Conservation (phyloP, 2,888 invertebrate species). For the Phania funesta region DNA sequence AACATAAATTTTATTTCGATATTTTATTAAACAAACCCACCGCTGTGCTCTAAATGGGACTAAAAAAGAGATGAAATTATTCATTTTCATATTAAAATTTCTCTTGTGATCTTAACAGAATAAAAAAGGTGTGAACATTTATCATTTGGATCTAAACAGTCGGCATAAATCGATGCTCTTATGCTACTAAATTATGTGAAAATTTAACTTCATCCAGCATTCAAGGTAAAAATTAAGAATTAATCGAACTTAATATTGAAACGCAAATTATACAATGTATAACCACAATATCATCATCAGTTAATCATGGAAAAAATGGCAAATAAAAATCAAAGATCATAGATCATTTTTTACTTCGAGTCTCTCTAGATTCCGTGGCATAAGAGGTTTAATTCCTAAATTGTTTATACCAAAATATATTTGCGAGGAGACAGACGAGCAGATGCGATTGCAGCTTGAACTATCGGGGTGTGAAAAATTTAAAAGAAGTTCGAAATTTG, state of each 20-base stretch:
- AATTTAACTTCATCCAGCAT: not conserved
- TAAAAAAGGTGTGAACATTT: constrained; percentile 57
- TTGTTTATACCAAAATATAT: no score
- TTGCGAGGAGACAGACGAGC: no score
- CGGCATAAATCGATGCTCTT: not conserved
- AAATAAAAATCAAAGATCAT: no score
- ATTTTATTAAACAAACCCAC: constrained; percentile 55
- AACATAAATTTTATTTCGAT: constrained; percentile 63
- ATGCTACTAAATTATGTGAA: not conserved
- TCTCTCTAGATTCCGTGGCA: no score
- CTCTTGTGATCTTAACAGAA: not conserved
- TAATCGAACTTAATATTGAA: not conserved
- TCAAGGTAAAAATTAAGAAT: not conserved
- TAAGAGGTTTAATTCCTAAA: no score
- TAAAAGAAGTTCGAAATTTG: no score
- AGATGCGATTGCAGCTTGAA: no score
- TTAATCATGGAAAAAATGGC: no score
- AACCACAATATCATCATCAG: no score
- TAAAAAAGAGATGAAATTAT: constrained; percentile 45
- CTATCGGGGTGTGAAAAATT: no score
- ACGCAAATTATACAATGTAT: no score
- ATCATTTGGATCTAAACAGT: constrained; percentile 42
- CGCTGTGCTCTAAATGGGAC: constrained; percentile 62
- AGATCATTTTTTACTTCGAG: no score
- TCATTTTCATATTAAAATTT: constrained; percentile 22